Percentiles rank a stretch among this genome's conserved stretches.
Evolutionary conservation across 2,888 invertebrate species (phyloP).

Genomic region (Craniophora ligustri): DNA sequence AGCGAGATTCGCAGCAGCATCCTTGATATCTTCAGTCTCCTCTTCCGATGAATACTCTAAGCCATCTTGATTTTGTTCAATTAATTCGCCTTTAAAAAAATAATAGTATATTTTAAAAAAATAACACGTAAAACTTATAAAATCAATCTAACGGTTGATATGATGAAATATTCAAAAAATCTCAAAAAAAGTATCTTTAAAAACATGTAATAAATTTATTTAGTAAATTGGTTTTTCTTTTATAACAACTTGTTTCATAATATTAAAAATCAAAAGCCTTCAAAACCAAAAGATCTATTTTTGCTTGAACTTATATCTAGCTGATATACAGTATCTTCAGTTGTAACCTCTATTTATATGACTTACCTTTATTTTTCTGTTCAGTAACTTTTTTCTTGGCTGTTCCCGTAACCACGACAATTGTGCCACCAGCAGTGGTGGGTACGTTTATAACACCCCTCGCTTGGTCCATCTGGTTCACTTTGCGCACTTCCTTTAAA

Average conservation of each 20-base stretch:
- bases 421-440: conserved; percentile 79
- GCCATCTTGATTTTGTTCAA: conserved; percentile 99
- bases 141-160: too few relatives aligned
- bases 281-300: too few relatives aligned
- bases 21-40: conserved; percentile 97
- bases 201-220: too few relatives aligned
- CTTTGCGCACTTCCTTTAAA: conserved; percentile 94
- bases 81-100: conserved; percentile 93
- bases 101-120: background rate
- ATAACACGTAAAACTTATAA: too few relatives aligned
- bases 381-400: conserved; percentile 93
- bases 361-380: conserved; percentile 91
- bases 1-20: conserved; percentile 95
- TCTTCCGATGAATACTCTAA: conserved; percentile 99
- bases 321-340: too few relatives aligned
- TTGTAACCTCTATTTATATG: too few relatives aligned
- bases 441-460: conserved; percentile 84
- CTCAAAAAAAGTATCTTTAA: too few relatives aligned
- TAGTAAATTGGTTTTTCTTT: too few relatives aligned
- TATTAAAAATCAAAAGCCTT: too few relatives aligned
- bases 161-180: too few relatives aligned
- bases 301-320: too few relatives aligned
- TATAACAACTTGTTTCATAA: too few relatives aligned
- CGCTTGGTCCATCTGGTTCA: conserved; percentile 91
- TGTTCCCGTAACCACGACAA: conserved; percentile 95